These are phyloP conservation scores for Pampusana beccarii DNA, from an alignment of 2,113 vertebrate species.

Conservation along the genomic window DNA sequence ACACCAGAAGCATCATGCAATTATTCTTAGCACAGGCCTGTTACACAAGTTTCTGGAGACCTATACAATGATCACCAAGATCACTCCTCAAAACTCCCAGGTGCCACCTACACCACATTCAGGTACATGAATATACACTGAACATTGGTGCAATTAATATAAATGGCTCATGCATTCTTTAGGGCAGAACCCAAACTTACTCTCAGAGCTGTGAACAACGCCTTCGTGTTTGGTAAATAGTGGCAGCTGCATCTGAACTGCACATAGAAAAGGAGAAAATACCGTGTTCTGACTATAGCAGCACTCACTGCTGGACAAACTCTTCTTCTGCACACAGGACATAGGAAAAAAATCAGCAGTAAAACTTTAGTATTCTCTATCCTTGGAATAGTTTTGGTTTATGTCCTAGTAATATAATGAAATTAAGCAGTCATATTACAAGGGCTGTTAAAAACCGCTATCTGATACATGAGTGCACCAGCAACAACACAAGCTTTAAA, in stretches of 20 bases:
- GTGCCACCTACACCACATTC: not conserved
- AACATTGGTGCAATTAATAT: not conserved
- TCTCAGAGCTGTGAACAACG: not conserved
- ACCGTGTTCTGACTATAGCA: not conserved
- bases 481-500: conserved; percentile 30
- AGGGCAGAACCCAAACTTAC: not conserved
- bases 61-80: not conserved
- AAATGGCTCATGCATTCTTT: not conserved
- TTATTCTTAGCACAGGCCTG: not conserved
- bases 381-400: not conserved
- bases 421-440: not conserved
- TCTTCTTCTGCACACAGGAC: not conserved
- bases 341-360: not conserved
- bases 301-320: not conserved
- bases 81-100: not conserved
- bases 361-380: not conserved
- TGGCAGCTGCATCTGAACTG: not conserved
- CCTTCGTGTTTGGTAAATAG: not conserved
- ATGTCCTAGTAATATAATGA: not conserved
- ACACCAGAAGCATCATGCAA: not conserved
- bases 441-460: not conserved
- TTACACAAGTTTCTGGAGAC: not conserved
- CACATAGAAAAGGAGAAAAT: not conserved
- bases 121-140: not conserved
- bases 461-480: not conserved